Evolutionary conservation across 1,140 invertebrate genomes (phyloP).

Genomic region (Philaenus spumarius): DNA sequence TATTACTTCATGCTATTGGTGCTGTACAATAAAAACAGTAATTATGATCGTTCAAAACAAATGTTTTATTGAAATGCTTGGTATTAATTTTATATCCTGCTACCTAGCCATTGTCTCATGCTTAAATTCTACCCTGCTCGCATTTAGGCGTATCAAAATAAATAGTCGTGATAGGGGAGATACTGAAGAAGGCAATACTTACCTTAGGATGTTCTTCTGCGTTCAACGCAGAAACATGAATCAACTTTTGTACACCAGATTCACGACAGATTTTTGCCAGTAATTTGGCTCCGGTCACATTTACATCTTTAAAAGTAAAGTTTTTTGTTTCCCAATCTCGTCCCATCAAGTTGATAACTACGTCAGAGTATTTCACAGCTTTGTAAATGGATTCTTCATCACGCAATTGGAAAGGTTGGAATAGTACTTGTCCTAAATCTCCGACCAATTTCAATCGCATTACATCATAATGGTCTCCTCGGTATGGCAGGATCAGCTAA

Average conservation of each 20-base stretch:
- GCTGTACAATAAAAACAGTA: too few species aligned
- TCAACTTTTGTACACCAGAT: constrained; percentile 72
- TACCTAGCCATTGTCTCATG: too few species aligned
- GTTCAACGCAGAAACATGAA: constrained; percentile 79
- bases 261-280: constrained; percentile 70
- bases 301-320: constrained; percentile 73
- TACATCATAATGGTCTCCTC: constrained; percentile 76
- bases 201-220: constrained; percentile 55
- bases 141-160: too few species aligned
- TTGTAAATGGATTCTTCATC: constrained; percentile 87
- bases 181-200: too few species aligned
- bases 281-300: constrained; percentile 63
- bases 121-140: too few species aligned
- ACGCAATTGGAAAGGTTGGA: constrained; percentile 72
- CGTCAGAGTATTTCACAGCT: constrained; percentile 91
- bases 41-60: too few species aligned
- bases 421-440: constrained; percentile 95
- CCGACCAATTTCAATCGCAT: constrained; percentile 73
- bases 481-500: constrained; percentile 87
- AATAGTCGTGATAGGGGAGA: too few species aligned
- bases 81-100: too few species aligned
- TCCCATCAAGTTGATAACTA: constrained; percentile 94
- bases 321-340: constrained; percentile 88
- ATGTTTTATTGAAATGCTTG: too few species aligned
- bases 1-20: too few species aligned